Percentiles rank a stretch among this genome's conserved stretches.
These are phyloP conservation scores for Prolemur simus DNA, from an alignment of 2,113 vertebrate genomes.

Conservation along the genomic window DNA sequence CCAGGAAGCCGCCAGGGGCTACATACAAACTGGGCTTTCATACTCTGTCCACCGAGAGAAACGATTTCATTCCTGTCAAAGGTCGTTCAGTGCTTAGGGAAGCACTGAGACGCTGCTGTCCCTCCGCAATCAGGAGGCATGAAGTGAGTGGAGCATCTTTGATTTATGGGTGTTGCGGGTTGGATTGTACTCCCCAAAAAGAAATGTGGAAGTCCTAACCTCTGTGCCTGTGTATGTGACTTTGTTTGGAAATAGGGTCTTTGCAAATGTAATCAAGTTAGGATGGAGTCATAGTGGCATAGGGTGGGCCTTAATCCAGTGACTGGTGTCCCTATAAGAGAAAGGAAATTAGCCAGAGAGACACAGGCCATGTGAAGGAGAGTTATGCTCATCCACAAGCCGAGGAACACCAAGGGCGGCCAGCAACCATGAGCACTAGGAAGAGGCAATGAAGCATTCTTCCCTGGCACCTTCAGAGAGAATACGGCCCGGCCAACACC, in stretches of 20 bases:
- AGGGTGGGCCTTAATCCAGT: neutral
- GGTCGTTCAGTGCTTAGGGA: too few species aligned
- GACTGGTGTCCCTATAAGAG: neutral
- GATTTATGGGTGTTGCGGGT: too few species aligned
- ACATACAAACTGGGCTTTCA: neutral
- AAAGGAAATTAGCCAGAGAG: neutral
- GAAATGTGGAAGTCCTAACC: neutral
- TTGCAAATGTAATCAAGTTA: neutral
- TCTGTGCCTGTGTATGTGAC: neutral
- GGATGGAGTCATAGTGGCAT: neutral
- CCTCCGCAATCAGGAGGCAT: neutral
- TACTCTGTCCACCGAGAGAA: neutral
- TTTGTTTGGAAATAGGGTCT: neutral
- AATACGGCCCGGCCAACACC: rapidly evolving
- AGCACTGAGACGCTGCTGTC: neutral
- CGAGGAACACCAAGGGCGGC: neutral
- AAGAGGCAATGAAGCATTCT: neutral
- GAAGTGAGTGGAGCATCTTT: neutral
- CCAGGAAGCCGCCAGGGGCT: neutral
- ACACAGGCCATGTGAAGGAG: neutral
- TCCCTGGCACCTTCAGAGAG: neutral
- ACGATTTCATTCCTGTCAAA: neutral
- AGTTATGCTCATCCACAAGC: neutral
- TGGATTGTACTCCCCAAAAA: neutral
- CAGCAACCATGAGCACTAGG: neutral